A percentile compares a stretch with the other conserved stretches of the same genome.
Evolutionary conservation across 2,888 invertebrate species (phyloP).

Genomic region (Chloroclysta siterata): DNA sequence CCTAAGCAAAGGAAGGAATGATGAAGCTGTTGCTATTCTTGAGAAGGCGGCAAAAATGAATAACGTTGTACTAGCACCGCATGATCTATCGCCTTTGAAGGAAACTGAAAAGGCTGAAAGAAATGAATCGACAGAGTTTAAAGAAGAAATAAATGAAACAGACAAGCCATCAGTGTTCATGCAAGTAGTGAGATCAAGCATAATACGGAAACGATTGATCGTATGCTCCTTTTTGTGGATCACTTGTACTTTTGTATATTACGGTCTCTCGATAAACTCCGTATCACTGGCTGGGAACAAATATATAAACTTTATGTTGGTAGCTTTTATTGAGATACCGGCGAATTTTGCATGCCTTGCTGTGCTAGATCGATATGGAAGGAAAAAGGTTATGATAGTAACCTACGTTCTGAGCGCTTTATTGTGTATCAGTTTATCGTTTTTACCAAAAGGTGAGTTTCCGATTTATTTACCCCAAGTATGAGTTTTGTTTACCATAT

Average conservation of each 20-base stretch:
- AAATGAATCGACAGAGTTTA: slow-evolving; percentile 37
- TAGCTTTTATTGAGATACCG: slow-evolving; percentile 88
- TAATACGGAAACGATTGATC: slow-evolving; percentile 83
- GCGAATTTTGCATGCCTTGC: slow-evolving; percentile 87
- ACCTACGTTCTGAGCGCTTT: slow-evolving; percentile 87
- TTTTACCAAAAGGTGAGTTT: slow-evolving; percentile 83
- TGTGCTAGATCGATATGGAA: slow-evolving; percentile 86
- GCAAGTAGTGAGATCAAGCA: slow-evolving; percentile 82
- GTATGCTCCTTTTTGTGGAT: slow-evolving; percentile 91
- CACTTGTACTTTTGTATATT: slow-evolving; percentile 91
- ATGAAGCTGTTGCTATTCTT: slow-evolving; percentile 87
- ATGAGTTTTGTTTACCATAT: too few species aligned
- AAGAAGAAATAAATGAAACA: slow-evolving; percentile 39
- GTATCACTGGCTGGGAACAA: slow-evolving; percentile 90
- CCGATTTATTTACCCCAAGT: too few species aligned
- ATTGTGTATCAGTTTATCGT: slow-evolving; percentile 86
- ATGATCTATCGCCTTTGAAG: slow-evolving; percentile 67
- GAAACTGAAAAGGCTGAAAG: slow-evolving; percentile 53
- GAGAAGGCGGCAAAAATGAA: slow-evolving; percentile 88
- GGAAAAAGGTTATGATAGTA: slow-evolving; percentile 86
- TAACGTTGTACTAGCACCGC: slow-evolving; percentile 74
- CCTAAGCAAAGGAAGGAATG: slow-evolving; percentile 87
- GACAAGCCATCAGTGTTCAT: slow-evolving; percentile 56
- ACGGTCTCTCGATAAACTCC: slow-evolving; percentile 91
- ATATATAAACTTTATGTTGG: slow-evolving; percentile 90